Conservation (phyloP, 2,797 vertebrate genomes). For the Cyclura pinguis region DNA sequence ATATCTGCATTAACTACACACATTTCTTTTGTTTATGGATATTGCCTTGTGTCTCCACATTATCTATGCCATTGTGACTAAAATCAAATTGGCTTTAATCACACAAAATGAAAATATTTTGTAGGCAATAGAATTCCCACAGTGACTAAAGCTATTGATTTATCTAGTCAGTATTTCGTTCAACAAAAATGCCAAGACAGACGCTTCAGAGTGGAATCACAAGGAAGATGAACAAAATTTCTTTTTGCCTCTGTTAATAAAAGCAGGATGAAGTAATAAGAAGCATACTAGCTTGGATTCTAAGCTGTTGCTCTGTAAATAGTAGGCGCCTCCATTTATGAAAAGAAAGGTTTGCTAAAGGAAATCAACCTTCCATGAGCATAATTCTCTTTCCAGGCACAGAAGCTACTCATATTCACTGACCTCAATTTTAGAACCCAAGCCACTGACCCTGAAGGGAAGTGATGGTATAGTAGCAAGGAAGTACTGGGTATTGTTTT, state of each 20-base stretch:
- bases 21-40: neutral
- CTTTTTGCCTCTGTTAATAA: neutral
- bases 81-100: neutral
- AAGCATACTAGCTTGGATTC: neutral
- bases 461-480: too few relatives aligned
- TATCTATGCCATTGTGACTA: neutral
- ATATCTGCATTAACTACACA: neutral
- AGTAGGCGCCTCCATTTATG: neutral
- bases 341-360: neutral
- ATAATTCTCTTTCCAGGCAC: too few relatives aligned
- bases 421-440: neutral
- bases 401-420: neutral
- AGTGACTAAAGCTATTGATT: neutral
- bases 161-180: neutral
- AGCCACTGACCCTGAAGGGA: neutral
- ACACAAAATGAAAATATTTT: conserved; percentile 6
- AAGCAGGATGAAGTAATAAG: neutral
- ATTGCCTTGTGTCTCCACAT: neutral
- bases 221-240: neutral
- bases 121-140: neutral
- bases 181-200: neutral
- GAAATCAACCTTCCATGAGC: neutral
- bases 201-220: neutral
- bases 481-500: neutral
- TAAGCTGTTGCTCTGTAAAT: neutral